Conservation (phyloP, 2,113 vertebrate species). For the Malaclemys terrapin region DNA sequence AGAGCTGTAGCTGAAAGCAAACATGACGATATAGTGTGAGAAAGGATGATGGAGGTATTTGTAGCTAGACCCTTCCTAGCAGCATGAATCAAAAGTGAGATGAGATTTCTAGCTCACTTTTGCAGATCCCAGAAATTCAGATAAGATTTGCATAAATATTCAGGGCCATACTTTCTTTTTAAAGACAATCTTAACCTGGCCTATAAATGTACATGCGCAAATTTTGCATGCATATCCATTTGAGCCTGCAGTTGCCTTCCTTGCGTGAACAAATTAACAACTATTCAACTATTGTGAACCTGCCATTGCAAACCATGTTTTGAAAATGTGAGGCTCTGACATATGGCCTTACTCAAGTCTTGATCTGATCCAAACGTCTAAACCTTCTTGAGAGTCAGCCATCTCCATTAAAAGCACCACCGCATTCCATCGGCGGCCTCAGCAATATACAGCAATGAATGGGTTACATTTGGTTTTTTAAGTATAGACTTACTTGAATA, state of each 20-base stretch:
- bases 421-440: background rate
- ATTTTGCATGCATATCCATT: rapidly evolving
- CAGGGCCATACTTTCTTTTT: background rate
- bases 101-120: background rate
- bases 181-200: background rate
- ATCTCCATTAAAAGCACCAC: background rate
- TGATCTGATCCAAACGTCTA: background rate
- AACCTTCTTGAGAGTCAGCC: background rate
- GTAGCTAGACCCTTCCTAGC: rapidly evolving
- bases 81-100: background rate
- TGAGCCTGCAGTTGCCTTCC: background rate
- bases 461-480: background rate
- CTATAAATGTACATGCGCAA: background rate
- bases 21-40: background rate
- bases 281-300: background rate
- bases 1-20: background rate
- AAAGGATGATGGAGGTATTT: rapidly evolving
- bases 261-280: rapidly evolving
- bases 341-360: background rate
- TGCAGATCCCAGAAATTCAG: background rate
- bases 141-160: background rate
- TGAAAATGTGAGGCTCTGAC: background rate
- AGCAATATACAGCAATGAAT: background rate
- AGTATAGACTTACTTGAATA: background rate
- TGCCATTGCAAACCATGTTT: background rate